Percentiles rank a stretch among this genome's conserved stretches.
These are phyloP conservation scores for Pygoscelis antarcticus DNA, from an alignment of 2,113 vertebrate genomes.

Conservation along the genomic window DNA sequence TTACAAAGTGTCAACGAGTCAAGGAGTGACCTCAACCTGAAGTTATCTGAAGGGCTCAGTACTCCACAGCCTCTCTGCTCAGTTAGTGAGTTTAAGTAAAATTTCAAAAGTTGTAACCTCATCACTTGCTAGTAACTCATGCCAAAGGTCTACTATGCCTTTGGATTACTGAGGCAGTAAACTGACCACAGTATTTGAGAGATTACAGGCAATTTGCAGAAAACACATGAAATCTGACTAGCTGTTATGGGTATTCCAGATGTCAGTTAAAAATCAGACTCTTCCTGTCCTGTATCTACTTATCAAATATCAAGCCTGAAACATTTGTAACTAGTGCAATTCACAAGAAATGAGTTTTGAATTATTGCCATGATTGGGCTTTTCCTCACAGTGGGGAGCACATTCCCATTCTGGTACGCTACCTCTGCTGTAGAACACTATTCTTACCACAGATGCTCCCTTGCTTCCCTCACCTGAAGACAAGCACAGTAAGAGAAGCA, in stretches of 20 bases:
- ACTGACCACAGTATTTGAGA: not conserved
- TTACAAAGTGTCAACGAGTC: not conserved
- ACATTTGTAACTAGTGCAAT: rapidly evolving
- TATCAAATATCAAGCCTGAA: not conserved
- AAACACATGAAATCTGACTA: not conserved
- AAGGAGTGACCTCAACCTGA: not conserved
- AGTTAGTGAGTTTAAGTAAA: not conserved
- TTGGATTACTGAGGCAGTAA: not conserved
- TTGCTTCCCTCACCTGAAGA: not conserved
- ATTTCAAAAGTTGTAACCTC: not conserved
- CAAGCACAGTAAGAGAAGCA: not conserved
- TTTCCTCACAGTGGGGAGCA: not conserved
- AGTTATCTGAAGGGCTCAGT: not conserved
- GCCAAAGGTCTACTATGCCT: not conserved
- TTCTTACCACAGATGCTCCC: not conserved
- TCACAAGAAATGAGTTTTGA: not conserved
- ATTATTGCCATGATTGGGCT: not conserved
- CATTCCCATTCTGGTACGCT: not conserved
- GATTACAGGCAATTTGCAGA: not conserved
- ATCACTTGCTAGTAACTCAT: not conserved
- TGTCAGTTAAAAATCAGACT: not conserved
- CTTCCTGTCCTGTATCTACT: not conserved
- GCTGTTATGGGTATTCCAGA: not conserved
- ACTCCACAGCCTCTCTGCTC: not conserved
- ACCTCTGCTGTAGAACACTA: not conserved